Evolutionary conservation across 2,888 invertebrate genomes (phyloP).

Genomic region (Caradrina clavipalpis): DNA sequence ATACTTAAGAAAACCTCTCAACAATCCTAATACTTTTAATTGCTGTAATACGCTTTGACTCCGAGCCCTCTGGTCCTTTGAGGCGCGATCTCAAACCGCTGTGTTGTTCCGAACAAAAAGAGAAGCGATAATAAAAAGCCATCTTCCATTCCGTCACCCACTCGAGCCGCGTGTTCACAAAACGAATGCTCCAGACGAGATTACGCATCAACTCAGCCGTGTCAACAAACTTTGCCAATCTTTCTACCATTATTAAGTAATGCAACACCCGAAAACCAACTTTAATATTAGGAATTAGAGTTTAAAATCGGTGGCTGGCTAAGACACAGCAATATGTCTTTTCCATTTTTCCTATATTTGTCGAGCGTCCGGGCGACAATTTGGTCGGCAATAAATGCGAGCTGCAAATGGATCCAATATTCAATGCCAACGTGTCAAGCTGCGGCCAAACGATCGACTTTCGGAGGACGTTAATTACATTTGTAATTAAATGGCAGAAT

Average conservation of each 20-base stretch:
- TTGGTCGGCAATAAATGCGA: constrained; percentile 71
- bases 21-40: constrained; percentile 61
- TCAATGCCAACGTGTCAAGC: constrained; percentile 51
- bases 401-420: constrained; percentile 55
- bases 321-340: constrained; percentile 66
- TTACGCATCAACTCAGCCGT: constrained; percentile 74
- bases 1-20: constrained; percentile 40
- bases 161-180: constrained; percentile 63
- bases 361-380: constrained; percentile 64
- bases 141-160: constrained; percentile 64
- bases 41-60: constrained; percentile 56
- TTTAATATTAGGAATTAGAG: constrained; percentile 36
- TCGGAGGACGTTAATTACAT: constrained; percentile 31
- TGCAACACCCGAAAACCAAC: constrained; percentile 44
- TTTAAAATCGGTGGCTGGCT: constrained; percentile 26
- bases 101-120: constrained; percentile 53
- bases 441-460: constrained; percentile 38
- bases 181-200: constrained; percentile 77
- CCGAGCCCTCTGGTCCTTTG: constrained; percentile 43
- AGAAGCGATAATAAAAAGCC: constrained; percentile 63
- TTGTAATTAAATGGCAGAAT: constrained; percentile 25
- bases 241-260: constrained; percentile 74
- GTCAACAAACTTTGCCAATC: constrained; percentile 80
- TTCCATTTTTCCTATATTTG: constrained; percentile 74
- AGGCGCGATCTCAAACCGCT: constrained; percentile 45